Evolutionary conservation across 2,888 invertebrate genomes (phyloP).

Genomic region (Dioctria linearis): DNA sequence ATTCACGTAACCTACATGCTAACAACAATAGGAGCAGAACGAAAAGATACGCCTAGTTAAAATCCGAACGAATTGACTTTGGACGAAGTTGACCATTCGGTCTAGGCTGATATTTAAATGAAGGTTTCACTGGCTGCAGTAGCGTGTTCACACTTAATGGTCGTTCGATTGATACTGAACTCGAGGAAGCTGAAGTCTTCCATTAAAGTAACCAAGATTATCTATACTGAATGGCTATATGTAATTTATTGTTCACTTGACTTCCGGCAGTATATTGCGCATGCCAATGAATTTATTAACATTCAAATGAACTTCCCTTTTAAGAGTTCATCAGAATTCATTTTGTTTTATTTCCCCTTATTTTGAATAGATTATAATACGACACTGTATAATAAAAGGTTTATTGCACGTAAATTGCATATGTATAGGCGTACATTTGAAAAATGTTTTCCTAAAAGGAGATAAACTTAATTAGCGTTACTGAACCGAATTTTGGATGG

Average conservation of each 20-base stretch:
- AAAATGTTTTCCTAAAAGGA: no score
- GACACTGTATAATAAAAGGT: no score
- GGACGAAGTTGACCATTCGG: slow-evolving; percentile 7
- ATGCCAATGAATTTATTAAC: background rate
- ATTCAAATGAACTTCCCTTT: background rate
- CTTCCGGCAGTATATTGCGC: slow-evolving; percentile 4
- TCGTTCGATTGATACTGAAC: slow-evolving; percentile 32
- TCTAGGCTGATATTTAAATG: no score
- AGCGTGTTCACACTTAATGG: slow-evolving; percentile 7
- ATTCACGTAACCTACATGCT: slow-evolving; percentile 9
- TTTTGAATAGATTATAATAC: no score
- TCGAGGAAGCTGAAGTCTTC: slow-evolving; percentile 18
- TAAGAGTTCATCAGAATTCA: no score
- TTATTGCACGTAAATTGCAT: no score
- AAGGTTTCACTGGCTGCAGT: background rate
- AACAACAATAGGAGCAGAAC: background rate
- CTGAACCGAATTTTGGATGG: no score
- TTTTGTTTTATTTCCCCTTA: no score
- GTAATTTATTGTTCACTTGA: slow-evolving; percentile 14
- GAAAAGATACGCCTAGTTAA: background rate
- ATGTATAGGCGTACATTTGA: no score
- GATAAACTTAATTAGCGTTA: no score
- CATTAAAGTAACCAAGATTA: slow-evolving; percentile 18
- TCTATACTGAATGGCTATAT: background rate
- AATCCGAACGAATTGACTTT: slow-evolving; percentile 2